A percentile compares a stretch with the other conserved stretches of the same genome.
phyloP scores from a whole-genome alignment of 1,140 invertebrate species.

The Potamilus streckersoni region DNA sequence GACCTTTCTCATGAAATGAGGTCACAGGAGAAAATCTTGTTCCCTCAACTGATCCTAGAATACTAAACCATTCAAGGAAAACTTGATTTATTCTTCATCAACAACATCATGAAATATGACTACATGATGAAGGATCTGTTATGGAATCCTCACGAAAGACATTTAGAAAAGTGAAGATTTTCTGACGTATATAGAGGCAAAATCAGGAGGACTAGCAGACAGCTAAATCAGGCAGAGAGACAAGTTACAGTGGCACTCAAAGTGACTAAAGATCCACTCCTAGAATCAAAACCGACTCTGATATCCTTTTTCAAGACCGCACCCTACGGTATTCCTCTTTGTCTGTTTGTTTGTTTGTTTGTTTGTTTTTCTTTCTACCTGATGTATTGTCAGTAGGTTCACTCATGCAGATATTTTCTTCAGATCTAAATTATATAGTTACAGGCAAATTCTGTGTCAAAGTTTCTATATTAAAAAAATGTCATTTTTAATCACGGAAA shows the following conservation, averaged over 20 bases:
- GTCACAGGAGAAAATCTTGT: slow-evolving; percentile 21
- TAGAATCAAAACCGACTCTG: slow-evolving; percentile 33
- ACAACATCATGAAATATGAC: slow-evolving; percentile 42
- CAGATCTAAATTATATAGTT: background rate
- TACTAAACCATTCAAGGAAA: slow-evolving; percentile 36
- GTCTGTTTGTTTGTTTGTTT: background rate
- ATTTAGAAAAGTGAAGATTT: slow-evolving; percentile 49
- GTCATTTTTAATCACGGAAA: background rate
- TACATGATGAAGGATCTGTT: slow-evolving; percentile 33
- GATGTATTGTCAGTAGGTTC: background rate
- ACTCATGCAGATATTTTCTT: background rate
- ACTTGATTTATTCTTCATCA: slow-evolving; percentile 50
- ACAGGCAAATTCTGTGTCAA: background rate
- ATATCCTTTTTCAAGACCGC: slow-evolving; percentile 47
- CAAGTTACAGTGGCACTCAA: slow-evolving; percentile 41
- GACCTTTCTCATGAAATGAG: slow-evolving; percentile 28
- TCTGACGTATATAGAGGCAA: slow-evolving; percentile 41
- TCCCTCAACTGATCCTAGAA: slow-evolving; percentile 27
- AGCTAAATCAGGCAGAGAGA: background rate
- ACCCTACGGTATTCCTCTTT: slow-evolving; percentile 33
- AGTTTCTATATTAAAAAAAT: slow-evolving; percentile 8
- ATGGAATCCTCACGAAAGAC: slow-evolving; percentile 19
- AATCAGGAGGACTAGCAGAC: slow-evolving; percentile 13
- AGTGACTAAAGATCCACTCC: slow-evolving; percentile 36
- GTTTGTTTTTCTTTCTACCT: slow-evolving; percentile 12